Base-by-base conservation (phyloP, 2,888 invertebrate species). In the Pristionchus japonicus region DNA sequence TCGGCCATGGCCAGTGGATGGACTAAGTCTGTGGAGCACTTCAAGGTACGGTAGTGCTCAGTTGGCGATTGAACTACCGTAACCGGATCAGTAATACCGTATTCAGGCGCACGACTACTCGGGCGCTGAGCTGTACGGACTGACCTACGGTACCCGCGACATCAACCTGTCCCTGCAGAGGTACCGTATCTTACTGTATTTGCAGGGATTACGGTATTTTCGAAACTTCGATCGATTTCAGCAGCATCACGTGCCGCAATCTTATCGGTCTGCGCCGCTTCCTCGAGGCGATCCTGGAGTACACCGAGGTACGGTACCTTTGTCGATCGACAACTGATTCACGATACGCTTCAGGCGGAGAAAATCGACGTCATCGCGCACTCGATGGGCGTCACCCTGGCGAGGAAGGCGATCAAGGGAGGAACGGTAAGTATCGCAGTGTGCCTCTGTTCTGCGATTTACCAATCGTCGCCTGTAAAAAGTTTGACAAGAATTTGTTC, bases 111-210 rank as follows among this genome's bases (percentile, higher is more conserved):
- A 89, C 9, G 92, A 91, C 23, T 93, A 92, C 88, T 89, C 90
- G n/a, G 47, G 89, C 0, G 89, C 91, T 20, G 93, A 93, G 85
- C 87, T 93, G 47, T 93, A 93, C 88, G 93, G 93, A 13, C 90
- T 93, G 40, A 93, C 93, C 20, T 93, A 92, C 83, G 93, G 93
- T 6, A 91, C 90, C 23, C 80, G 92, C 20, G 90, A 92, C 85
- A 89, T 92, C 49, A 80, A 88, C 1, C 89, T 90, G 61, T 90
- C 93, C 0, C 89, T 89, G 88, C 88, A 84, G 2, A 91, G 89
- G 90, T 91, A 70, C 34, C 4, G 20, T 31, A 70, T 11, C 43
- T 11, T 43, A n/a, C n/a, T n/a, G n/a, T n/a, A n/a, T 74, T 20
- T 23, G 6, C 11, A 2, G n/a, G 20, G 15, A 80, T 27, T 27